phyloP scores from a whole-genome alignment of 23 tunicate genomes.

The Clavelina lepadiformis region DNA sequence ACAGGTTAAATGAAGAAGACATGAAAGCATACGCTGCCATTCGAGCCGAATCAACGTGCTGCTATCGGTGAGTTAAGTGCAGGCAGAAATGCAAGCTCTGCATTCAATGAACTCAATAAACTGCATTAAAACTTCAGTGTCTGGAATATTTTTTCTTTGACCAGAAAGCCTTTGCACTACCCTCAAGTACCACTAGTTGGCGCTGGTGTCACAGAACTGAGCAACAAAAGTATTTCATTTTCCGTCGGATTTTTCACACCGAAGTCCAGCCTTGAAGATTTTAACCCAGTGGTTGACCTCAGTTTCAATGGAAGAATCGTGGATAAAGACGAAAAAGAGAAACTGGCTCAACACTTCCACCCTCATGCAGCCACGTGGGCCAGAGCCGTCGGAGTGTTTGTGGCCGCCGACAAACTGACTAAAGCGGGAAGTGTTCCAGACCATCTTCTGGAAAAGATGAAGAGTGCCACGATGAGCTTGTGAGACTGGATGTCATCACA shows the following conservation, averaged over 20 bases:
- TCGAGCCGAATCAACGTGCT: no score
- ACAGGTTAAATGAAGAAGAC: no score
- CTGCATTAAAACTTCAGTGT: no score
- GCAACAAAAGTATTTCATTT: neutral
- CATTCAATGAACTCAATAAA: no score
- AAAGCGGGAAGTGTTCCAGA: neutral
- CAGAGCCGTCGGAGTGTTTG: neutral
- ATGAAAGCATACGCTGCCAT: no score
- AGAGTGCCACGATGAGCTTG: no score
- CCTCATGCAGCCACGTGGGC: neutral
- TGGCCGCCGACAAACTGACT: neutral
- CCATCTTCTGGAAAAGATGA: no score
- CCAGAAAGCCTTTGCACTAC: neutral
- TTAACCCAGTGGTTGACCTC: neutral
- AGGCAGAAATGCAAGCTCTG: no score
- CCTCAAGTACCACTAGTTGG: neutral
- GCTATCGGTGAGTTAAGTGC: no score
- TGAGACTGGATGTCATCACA: no score
- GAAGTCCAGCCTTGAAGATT: neutral
- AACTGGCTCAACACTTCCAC: neutral
- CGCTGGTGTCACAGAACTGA: neutral
- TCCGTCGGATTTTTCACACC: neutral
- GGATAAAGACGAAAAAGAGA: neutral
- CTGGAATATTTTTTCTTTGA: neutral
- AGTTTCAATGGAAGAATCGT: neutral